Evolutionary conservation across 2,888 invertebrate genomes (phyloP), one percentile per base, ranked within the genome.

Genomic region (Synanthedon formicaeformis): DNA sequence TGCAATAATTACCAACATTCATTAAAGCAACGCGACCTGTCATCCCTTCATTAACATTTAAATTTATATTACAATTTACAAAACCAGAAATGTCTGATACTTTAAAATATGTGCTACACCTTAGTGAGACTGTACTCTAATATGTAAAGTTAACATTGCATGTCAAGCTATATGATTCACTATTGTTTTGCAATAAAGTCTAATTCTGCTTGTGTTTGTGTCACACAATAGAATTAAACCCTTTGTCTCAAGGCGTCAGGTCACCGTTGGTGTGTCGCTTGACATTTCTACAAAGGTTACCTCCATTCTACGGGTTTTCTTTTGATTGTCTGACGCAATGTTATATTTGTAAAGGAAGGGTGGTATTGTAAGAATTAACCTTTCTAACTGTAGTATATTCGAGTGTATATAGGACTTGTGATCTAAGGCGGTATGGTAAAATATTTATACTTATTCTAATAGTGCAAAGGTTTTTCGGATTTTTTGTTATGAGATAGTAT

Each of bases 241-340:
- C 83, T 83, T 85, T 84, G 86, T 85, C 83, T 84, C 77, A 83
- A 83, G 81, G 80, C 75, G 75, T 75, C 70, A 70, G 69, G 74
- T 70, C 75, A 69, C 69, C 72, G 77, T 68, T 74, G 72, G 71
- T 65, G 71, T 74, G 73, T 74, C 75, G 78, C 72, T 70, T 87
- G 87, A 78, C 87, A 87, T 87, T 87, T 85, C 69, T 77, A 69
- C 69, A 86, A 87, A 87, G 86, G 87, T 85, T 76, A 81, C 76
- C 74, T 73, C 74, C 66, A 71, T 74, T 78, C 74, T 70, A 74
- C 76, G 61, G 67, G 73, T 77, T 83, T 84, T 81, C 85, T 81
- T 81, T 80, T 71, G 69, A 73, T 70, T 67, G 74, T 51, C 75
- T 79, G 78, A 78, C 73, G 78, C 72, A 72, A 71, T 71, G 73